Evolutionary conservation across 2,113 vertebrate species (phyloP).

Genomic region (Lethenteron camtschaticum): DNA sequence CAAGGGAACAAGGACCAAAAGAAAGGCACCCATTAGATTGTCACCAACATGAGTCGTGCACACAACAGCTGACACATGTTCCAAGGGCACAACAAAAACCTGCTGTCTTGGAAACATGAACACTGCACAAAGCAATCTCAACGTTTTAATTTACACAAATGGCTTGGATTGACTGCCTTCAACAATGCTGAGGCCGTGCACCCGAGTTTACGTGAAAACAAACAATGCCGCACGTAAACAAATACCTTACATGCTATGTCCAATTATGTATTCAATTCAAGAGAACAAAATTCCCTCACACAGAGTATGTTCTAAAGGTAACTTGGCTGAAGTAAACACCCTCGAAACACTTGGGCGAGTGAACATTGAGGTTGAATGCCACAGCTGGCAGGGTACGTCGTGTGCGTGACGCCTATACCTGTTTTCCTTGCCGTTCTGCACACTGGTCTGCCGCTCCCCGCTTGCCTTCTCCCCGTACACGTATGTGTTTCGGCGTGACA

Average conservation of each 20-base stretch:
- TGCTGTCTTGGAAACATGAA: no score
- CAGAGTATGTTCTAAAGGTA: background rate
- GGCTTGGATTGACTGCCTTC: no score
- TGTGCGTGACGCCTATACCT: constrained; percentile 27
- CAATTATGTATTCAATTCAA: background rate
- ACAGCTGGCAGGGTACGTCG: background rate
- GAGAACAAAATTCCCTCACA: background rate
- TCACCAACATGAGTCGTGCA: no score
- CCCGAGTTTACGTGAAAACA: no score
- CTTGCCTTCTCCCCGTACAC: constrained; percentile 59
- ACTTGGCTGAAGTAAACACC: background rate
- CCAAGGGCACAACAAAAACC: no score
- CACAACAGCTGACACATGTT: no score
- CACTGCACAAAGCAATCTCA: no score
- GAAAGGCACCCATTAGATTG: no score
- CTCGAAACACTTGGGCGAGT: background rate
- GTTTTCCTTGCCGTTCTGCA: constrained; percentile 93
- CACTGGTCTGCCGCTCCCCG: constrained; percentile 50
- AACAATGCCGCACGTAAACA: background rate
- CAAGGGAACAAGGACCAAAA: no score
- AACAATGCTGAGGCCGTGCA: no score
- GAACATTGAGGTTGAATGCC: background rate
- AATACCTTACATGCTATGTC: constrained; percentile 6
- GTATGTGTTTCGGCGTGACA: constrained; percentile 88
- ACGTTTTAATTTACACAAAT: no score